Percentiles rank a stretch among this genome's conserved stretches.
phyloP scores from a whole-genome alignment of 2,113 vertebrate species.

The Hydrolagus affinis region DNA sequence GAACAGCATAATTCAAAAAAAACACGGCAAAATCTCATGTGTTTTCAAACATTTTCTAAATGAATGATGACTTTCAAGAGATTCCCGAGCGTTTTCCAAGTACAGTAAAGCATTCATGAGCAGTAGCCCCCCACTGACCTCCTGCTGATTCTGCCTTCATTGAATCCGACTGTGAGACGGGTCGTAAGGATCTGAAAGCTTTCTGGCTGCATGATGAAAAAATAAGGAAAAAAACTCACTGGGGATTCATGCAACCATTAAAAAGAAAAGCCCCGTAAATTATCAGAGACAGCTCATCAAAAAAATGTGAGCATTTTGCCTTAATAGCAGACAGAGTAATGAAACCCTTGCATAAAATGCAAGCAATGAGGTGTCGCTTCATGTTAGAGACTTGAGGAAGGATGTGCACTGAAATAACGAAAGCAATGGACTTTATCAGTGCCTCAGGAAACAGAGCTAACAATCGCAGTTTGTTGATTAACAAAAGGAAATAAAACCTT shows the following conservation, averaged over 20 bases:
- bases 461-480: not conserved
- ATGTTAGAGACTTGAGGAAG: constrained; percentile 6
- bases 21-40: not conserved
- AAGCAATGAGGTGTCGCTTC: not conserved
- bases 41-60: not conserved
- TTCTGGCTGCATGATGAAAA: not conserved
- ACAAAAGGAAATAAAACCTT: not conserved
- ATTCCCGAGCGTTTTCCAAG: not conserved
- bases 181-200: constrained; percentile 11
- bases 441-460: not conserved
- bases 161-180: constrained; percentile 1
- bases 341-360: not conserved
- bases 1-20: not conserved
- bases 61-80: not conserved
- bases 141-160: not conserved
- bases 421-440: not conserved
- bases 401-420: not conserved
- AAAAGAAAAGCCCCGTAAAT: not conserved
- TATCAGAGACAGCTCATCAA: not conserved
- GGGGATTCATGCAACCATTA: constrained; percentile 7
- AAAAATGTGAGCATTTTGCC: not conserved
- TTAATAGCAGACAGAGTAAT: constrained; percentile 15
- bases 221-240: not conserved
- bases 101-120: not conserved
- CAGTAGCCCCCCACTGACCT: not conserved